A percentile compares a stretch with the other conserved stretches of the same genome.
Conservation (phyloP, 2,113 vertebrate species). For the Phyllostomus discolor region DNA sequence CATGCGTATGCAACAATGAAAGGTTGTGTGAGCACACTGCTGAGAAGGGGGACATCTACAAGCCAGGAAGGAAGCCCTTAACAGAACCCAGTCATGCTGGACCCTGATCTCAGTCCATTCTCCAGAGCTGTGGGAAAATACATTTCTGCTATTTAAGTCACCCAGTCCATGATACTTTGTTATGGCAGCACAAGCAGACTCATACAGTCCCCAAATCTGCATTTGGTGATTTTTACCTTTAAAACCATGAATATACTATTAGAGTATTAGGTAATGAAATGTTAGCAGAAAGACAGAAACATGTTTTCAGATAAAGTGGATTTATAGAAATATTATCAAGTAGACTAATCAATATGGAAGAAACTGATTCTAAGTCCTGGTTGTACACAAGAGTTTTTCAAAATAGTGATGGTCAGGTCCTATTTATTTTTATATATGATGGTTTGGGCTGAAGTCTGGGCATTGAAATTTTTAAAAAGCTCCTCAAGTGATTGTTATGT, state of each 20-base stretch:
- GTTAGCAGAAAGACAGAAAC: not conserved
- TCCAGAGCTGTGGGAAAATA: not conserved
- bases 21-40: not conserved
- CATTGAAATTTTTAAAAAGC: not conserved
- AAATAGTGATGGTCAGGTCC: not conserved
- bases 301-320: not conserved
- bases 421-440: not conserved
- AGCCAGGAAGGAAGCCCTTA: not conserved
- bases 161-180: not conserved
- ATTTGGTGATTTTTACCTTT: not conserved
- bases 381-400: not conserved
- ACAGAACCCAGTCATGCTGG: not conserved
- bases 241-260: not conserved
- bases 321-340: not conserved
- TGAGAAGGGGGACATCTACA: not conserved
- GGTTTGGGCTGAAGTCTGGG: not conserved
- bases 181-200: not conserved
- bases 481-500: not conserved
- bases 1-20: fast-evolving
- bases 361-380: not conserved
- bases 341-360: not conserved
- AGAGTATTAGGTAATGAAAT: not conserved
- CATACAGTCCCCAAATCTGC: not conserved
- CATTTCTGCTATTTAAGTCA: not conserved
- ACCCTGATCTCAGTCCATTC: not conserved